Conservation (phyloP, 2,888 invertebrate genomes). For the Leptopilina drosophilae region DNA sequence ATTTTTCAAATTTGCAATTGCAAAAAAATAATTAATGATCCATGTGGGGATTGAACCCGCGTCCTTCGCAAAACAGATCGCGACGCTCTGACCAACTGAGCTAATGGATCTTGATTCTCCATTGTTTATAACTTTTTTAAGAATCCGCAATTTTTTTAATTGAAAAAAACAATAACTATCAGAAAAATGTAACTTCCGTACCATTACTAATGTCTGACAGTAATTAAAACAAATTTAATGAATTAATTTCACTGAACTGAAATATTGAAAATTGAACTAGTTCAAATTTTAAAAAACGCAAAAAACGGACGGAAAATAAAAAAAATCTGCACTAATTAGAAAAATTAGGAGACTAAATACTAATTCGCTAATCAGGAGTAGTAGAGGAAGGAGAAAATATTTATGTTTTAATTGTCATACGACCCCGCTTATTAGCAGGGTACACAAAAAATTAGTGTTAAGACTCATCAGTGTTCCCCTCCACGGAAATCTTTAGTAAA, state of each 20-base stretch:
- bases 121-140: too few species aligned
- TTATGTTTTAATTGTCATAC: background rate
- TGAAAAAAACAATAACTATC: background rate
- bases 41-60: conserved; percentile 8
- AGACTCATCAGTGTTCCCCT: conserved; percentile 65
- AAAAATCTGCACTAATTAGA: too few species aligned
- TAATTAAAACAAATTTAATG: too few species aligned
- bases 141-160: background rate
- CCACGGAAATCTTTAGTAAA: conserved; percentile 77
- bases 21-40: background rate
- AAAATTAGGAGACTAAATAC: too few species aligned
- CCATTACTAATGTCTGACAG: too few species aligned
- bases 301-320: too few species aligned
- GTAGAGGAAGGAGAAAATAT: background rate
- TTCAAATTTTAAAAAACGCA: too few species aligned
- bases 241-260: too few species aligned
- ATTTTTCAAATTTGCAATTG: background rate
- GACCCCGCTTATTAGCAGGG: conserved; percentile 7
- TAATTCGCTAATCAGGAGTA: background rate
- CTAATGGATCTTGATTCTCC: background rate
- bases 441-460: conserved; percentile 8
- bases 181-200: too few species aligned
- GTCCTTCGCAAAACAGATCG: background rate
- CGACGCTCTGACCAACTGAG: conserved; percentile 9
- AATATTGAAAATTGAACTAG: too few species aligned